A percentile compares a stretch with the other conserved stretches of the same genome.
Evolutionary conservation across 2,113 vertebrate genomes (phyloP).

Genomic region (Notechis scutatus): DNA sequence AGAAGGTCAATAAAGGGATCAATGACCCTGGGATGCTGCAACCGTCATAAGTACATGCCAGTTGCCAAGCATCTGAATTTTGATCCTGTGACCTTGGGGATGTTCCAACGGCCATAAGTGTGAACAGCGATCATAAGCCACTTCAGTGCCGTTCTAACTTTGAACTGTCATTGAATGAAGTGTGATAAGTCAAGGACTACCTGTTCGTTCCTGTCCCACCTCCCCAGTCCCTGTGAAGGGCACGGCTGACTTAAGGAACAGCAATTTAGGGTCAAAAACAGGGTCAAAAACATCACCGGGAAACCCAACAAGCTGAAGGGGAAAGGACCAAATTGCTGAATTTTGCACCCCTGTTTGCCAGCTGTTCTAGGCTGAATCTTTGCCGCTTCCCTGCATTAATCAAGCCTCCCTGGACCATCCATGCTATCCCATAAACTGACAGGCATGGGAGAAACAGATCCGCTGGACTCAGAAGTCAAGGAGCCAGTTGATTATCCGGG

Average conservation of each 20-base stretch:
- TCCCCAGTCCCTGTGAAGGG: not conserved
- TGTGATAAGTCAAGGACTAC: not conserved
- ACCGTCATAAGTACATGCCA: not conserved
- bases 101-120: not conserved
- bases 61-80: not conserved
- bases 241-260: not conserved
- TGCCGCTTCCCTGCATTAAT: not conserved
- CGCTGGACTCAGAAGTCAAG: not conserved
- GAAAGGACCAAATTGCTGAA: not conserved
- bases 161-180: not conserved
- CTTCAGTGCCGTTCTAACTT: not conserved
- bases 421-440: not conserved
- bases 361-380: not conserved
- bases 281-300: not conserved
- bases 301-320: not conserved
- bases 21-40: too few relatives aligned
- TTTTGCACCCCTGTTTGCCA: not conserved
- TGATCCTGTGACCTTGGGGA: not conserved
- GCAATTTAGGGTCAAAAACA: not conserved
- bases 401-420: not conserved
- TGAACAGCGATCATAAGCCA: too few relatives aligned
- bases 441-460: not conserved
- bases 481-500: constrained; percentile 15
- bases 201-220: not conserved
- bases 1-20: not conserved